Conservation (phyloP, 2,113 vertebrate species). For the Bungarus multicinctus region DNA sequence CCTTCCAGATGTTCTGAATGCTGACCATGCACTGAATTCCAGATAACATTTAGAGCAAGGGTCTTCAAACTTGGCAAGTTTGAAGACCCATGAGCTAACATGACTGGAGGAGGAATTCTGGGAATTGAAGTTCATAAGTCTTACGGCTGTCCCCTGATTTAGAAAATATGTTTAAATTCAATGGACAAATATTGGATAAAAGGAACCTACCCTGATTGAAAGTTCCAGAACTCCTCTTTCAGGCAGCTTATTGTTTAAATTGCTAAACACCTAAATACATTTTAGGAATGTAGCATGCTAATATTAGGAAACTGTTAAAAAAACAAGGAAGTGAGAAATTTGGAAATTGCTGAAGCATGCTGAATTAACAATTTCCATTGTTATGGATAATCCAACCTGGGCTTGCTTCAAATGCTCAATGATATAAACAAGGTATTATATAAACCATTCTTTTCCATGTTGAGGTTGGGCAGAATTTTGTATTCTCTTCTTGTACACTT, state of each 20-base stretch:
- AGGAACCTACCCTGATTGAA: neutral
- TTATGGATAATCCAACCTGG: neutral
- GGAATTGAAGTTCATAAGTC: too few species aligned
- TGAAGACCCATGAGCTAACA: too few species aligned
- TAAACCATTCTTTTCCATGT: neutral
- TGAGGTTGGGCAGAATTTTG: neutral
- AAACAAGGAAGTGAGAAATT: neutral
- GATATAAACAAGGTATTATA: neutral
- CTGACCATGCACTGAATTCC: neutral
- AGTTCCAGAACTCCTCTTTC: neutral
- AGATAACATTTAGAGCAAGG: neutral
- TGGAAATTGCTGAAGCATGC: neutral
- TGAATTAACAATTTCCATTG: neutral
- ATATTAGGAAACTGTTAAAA: neutral
- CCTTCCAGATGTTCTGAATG: neutral
- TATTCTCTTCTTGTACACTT: neutral
- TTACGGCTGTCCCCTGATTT: too few species aligned
- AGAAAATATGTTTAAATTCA: neutral
- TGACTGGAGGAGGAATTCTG: too few species aligned
- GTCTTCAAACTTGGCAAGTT: too few species aligned
- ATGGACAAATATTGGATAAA: neutral
- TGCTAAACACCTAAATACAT: neutral
- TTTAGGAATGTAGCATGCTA: neutral
- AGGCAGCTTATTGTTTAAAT: neutral
- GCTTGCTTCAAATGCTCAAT: neutral